A percentile compares a stretch with the other conserved stretches of the same genome.
Evolutionary conservation across 2,797 vertebrate species (phyloP).

Genomic region (Cacajao melanocephalus): DNA sequence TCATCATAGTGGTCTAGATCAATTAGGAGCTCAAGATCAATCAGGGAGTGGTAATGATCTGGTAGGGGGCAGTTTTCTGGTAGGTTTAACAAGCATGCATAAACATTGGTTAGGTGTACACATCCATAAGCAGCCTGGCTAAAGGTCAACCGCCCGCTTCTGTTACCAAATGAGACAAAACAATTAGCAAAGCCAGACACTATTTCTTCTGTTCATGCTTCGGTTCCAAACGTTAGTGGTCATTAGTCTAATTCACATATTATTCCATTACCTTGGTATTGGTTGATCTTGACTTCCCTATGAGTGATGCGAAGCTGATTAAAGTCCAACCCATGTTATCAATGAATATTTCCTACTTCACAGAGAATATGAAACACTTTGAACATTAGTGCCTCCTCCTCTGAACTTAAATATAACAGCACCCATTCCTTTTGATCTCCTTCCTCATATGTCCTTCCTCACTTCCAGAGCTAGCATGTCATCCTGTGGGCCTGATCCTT

Average conservation of each 20-base stretch:
- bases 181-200: constrained; percentile 63
- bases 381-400: not conserved
- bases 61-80: constrained; percentile 49
- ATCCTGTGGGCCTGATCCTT: not conserved
- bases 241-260: constrained; percentile 58
- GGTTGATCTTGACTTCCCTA: constrained; percentile 8
- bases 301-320: constrained; percentile 7
- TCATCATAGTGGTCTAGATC: not conserved
- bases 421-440: not conserved
- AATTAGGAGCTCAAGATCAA: not conserved
- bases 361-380: constrained; percentile 28
- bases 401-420: not conserved
- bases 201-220: constrained; percentile 56
- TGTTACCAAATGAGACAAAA: constrained; percentile 62
- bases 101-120: constrained; percentile 29
- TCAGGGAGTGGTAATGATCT: not conserved
- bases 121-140: constrained; percentile 35
- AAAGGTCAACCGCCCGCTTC: constrained; percentile 39
- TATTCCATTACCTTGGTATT: constrained; percentile 26
- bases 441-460: not conserved
- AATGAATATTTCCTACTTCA: constrained; percentile 40
- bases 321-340: constrained; percentile 47
- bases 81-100: constrained; percentile 42
- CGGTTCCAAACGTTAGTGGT: constrained; percentile 61
- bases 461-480: not conserved